These are phyloP conservation scores for Periophthalmus magnuspinnatus DNA, from an alignment of 2,797 vertebrate species.

Conservation along the genomic window DNA sequence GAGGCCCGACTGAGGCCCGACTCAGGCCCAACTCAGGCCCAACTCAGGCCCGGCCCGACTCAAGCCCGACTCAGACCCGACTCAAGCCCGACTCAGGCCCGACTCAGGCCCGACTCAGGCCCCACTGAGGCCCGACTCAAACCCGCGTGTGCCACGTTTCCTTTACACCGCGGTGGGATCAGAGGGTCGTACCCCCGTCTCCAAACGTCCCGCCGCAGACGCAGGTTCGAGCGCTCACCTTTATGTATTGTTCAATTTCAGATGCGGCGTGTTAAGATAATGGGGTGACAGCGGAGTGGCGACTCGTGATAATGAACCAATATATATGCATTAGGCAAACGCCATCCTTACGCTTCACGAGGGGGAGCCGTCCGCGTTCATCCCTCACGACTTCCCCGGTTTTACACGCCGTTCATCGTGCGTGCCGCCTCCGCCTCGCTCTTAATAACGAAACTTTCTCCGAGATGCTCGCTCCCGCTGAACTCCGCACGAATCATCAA, in stretches of 20 bases:
- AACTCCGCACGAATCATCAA: conserved; percentile 48
- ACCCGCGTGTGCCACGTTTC: no score
- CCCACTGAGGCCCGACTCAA: no score
- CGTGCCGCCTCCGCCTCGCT: conserved; percentile 25
- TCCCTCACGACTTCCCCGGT: conserved; percentile 46
- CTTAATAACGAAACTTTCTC: conserved; percentile 42
- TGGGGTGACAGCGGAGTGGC: conserved; percentile 67
- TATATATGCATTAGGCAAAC: conserved; percentile 78
- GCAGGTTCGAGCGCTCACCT: conserved; percentile 34
- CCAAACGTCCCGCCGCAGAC: conserved; percentile 12
- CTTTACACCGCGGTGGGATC: no score
- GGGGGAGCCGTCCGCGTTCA: conserved; percentile 45
- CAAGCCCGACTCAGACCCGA: no score
- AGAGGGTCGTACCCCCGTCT: conserved; percentile 29
- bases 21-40: no score
- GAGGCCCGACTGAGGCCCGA: no score
- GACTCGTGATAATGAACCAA: conserved; percentile 78
- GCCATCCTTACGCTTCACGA: conserved; percentile 56
- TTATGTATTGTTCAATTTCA: conserved; percentile 67
- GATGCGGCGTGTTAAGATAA: conserved; percentile 70
- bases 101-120: no score
- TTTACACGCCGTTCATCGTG: conserved; percentile 16
- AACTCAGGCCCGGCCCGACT: no score
- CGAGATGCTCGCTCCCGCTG: conserved; percentile 18
- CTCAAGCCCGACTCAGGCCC: no score